A percentile compares a stretch with the other conserved stretches of the same genome.
Evolutionary conservation across 2,113 vertebrate species (phyloP).

Genomic region (Cricetomys ansorgei): DNA sequence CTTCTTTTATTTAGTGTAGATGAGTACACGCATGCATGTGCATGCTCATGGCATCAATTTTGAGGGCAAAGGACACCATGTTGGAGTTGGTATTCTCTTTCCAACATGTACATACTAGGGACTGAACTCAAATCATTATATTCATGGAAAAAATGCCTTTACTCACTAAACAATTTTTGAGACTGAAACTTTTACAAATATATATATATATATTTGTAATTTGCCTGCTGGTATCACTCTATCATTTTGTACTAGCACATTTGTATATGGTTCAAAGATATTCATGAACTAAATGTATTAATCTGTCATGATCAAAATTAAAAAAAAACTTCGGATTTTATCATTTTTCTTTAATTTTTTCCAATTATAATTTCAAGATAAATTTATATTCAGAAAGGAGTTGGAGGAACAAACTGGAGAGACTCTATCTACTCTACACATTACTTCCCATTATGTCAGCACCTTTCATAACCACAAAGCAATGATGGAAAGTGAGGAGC

Average conservation of each 20-base stretch:
- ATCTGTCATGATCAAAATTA: neutral
- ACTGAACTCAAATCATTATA: neutral
- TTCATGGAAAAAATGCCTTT: neutral
- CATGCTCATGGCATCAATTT: neutral
- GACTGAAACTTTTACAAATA: neutral
- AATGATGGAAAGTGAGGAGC: neutral
- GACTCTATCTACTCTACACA: neutral
- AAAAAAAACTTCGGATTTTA: neutral
- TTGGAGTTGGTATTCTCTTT: neutral
- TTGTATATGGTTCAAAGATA: neutral
- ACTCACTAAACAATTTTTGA: neutral
- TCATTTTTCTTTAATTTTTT: neutral
- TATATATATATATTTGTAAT: no score
- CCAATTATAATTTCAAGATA: neutral
- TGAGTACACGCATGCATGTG: no score
- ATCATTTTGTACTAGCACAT: neutral
- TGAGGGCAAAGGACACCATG: neutral
- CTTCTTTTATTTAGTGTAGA: neutral
- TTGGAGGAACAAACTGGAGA: neutral
- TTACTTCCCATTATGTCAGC: neutral
- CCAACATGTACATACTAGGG: no score
- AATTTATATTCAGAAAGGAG: neutral
- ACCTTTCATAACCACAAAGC: neutral
- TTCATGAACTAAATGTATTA: neutral
- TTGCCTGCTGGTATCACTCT: neutral